These are phyloP conservation scores for Mythimna ferrago DNA, from an alignment of 2,888 invertebrate species.

Conservation along the genomic window DNA sequence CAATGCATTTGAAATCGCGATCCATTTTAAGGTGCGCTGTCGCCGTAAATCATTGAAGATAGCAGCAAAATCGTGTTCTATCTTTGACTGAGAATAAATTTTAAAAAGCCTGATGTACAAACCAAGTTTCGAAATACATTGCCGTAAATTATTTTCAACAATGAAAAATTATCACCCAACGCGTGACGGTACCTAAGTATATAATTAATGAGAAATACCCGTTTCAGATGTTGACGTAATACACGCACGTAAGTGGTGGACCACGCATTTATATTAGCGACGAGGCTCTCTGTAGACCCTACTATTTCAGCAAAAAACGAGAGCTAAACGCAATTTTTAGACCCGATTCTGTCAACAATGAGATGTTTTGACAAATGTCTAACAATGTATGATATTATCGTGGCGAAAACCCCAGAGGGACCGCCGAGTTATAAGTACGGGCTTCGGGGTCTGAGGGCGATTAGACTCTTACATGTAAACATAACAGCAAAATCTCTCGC, in stretches of 20 bases:
- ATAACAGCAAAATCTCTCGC: constrained; percentile 37
- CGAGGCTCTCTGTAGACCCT: constrained; percentile 19
- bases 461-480: constrained; percentile 36
- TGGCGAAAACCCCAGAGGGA: constrained; percentile 35
- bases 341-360: constrained; percentile 4
- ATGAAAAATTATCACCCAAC: constrained; percentile 42
- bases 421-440: background rate
- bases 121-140: constrained; percentile 23
- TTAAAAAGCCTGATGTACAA: constrained; percentile 20
- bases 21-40: constrained; percentile 36
- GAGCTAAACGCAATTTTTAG: constrained; percentile 33
- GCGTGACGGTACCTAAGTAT: constrained; percentile 28
- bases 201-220: constrained; percentile 66
- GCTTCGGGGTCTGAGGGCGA: constrained; percentile 18
- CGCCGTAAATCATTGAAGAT: constrained; percentile 52
- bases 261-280: constrained; percentile 53
- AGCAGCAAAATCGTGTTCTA: constrained; percentile 42
- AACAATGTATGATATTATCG: constrained; percentile 35
- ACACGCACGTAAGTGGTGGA: constrained; percentile 59
- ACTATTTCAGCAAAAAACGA: constrained; percentile 30
- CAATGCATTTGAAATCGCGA: constrained; percentile 50
- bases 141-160: background rate
- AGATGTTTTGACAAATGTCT: constrained; percentile 39
- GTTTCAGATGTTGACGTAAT: constrained; percentile 61
- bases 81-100: constrained; percentile 32